Evolutionary conservation across 2,888 invertebrate genomes (phyloP).

Genomic region (Saturnia pavonia): DNA sequence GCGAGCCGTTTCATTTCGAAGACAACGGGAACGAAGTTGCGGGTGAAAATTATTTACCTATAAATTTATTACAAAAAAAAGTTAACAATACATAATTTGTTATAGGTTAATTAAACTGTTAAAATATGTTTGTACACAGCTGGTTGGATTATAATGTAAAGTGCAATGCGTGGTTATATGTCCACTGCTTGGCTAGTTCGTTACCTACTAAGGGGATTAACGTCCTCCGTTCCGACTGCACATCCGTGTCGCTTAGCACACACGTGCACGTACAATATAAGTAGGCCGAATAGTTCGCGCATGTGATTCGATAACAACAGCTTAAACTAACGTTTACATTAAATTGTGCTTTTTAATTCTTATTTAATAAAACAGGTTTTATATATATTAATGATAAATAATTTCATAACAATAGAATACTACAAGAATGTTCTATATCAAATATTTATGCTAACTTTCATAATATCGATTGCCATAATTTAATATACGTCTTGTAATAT

Average conservation of each 20-base stretch:
- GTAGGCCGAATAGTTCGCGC: background rate
- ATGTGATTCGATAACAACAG: constrained; percentile 19
- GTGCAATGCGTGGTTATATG: constrained; percentile 61
- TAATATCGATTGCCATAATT: no score
- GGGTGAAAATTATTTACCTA: no score
- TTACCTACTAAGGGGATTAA: constrained; percentile 71
- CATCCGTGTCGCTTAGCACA: constrained; percentile 39
- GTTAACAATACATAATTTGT: background rate
- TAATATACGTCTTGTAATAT: no score
- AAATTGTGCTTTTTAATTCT: background rate
- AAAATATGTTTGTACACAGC: constrained; percentile 1
- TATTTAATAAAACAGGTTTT: no score
- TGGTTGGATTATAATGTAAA: constrained; percentile 45
- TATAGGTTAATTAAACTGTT: background rate
- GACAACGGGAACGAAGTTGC: no score
- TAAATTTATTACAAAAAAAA: no score
- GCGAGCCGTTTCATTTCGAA: no score
- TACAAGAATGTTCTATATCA: no score
- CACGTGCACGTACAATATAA: constrained; percentile 25
- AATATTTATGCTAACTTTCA: no score
- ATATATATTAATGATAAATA: no score
- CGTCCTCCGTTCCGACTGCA: constrained; percentile 32
- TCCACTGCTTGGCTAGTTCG: constrained; percentile 59
- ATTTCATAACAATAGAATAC: no score
- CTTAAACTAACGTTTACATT: background rate